phyloP scores from a whole-genome alignment of 2,888 invertebrate genomes.

The Drosophila stalkeri region DNA sequence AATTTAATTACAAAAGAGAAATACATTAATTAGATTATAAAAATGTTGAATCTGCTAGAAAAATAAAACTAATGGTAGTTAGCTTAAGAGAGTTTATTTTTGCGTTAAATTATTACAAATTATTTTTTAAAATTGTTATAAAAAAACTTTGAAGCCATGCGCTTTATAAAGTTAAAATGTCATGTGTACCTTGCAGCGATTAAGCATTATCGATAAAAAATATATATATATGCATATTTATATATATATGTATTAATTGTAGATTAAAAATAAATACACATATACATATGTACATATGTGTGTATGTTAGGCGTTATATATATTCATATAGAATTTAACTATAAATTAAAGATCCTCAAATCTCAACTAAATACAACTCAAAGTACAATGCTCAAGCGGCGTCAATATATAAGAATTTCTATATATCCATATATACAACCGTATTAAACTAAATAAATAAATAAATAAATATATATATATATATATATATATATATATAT shows the following conservation, averaged over 20 bases:
- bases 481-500: slow-evolving; percentile 7
- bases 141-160: slow-evolving; percentile 46
- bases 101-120: slow-evolving; percentile 44
- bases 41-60: slow-evolving; percentile 12
- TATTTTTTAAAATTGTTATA: slow-evolving; percentile 70
- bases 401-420: slow-evolving; percentile 45
- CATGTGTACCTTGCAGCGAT: slow-evolving; percentile 76
- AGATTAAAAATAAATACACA: background rate
- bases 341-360: slow-evolving; percentile 28
- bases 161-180: slow-evolving; percentile 60
- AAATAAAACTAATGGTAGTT: slow-evolving; percentile 25
- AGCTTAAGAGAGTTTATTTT: slow-evolving; percentile 53
- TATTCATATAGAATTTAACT: slow-evolving; percentile 11
- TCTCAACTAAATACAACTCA: slow-evolving; percentile 57
- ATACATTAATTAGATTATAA: background rate
- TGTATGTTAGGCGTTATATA: slow-evolving; percentile 24
- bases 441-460: slow-evolving; percentile 11
- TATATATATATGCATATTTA: slow-evolving; percentile 17
- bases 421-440: slow-evolving; percentile 5
- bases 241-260: background rate
- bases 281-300: slow-evolving; percentile 6
- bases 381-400: slow-evolving; percentile 68
- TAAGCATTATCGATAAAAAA: slow-evolving; percentile 29
- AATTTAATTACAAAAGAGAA: too few species aligned
- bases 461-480: background rate